Evolutionary conservation across 2,888 invertebrate species (phyloP).

Genomic region (Cerceris rybyensis): DNA sequence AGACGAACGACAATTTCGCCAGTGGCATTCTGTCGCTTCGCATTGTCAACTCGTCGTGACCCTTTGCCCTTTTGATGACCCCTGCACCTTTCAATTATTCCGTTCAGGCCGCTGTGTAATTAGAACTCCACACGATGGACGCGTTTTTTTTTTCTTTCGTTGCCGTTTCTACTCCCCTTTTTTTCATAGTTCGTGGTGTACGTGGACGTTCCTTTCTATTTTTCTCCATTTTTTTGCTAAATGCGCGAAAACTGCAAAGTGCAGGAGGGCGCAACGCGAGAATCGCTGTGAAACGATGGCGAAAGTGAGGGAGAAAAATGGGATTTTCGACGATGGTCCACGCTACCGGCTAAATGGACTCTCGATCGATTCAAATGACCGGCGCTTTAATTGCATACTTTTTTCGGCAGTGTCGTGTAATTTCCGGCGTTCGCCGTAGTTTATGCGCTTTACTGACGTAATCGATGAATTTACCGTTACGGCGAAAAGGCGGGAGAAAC

Average conservation of each 20-base stretch:
- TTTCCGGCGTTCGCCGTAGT: constrained; percentile 50
- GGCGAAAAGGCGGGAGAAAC: constrained; percentile 39
- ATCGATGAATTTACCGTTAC: constrained; percentile 52
- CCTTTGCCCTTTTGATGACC: constrained; percentile 66
- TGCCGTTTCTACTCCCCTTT: not conserved
- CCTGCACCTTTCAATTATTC: constrained; percentile 75
- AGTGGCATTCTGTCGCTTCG: constrained; percentile 66
- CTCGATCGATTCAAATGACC: constrained; percentile 64
- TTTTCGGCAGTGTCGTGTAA: constrained; percentile 48
- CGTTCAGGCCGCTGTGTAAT: constrained; percentile 65
- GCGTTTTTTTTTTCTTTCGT: constrained; percentile 24
- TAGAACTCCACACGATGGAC: constrained; percentile 42
- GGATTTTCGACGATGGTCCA: constrained; percentile 59
- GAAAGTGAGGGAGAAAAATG: constrained; percentile 55
- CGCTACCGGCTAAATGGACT: constrained; percentile 61
- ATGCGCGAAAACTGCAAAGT: constrained; percentile 53
- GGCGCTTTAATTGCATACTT: constrained; percentile 61
- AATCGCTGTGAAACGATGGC: constrained; percentile 44
- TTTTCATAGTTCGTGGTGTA: constrained; percentile 11
- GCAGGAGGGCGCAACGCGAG: constrained; percentile 39
- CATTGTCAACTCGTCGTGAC: constrained; percentile 71
- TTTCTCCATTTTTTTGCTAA: constrained; percentile 19
- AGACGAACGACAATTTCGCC: constrained; percentile 49
- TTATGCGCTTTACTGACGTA: constrained; percentile 50
- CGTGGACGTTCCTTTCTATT: constrained; percentile 23